Base-by-base conservation (phyloP, 2,113 vertebrate species). In the Pseudolaguvia tuberculata region DNA sequence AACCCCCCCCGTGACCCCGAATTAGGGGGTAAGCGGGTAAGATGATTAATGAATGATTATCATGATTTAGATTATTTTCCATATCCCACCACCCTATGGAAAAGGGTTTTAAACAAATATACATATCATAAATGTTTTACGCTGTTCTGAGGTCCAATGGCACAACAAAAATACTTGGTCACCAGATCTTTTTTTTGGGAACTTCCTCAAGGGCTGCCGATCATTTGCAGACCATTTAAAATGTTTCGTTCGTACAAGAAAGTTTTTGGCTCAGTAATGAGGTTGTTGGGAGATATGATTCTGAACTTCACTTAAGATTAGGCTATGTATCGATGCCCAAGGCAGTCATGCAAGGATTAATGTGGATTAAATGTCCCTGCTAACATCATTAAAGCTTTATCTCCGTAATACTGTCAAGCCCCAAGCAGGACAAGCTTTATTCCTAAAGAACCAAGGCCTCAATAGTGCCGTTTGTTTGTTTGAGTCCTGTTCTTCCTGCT, bases 331-430 rank as follows among this genome's bases (percentile, higher is more conserved):
- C 21, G 70, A 61, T 61, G 70, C 70, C 21, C 20, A 9, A 51
- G 57, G 45, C 27, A 61, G 56, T 45, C 57, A 51, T 31, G 45
- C 56, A 23, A 21, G 25, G 45, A 67, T 67, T 67, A 50, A 67
- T 67, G 63, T 67, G 45, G 63, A 67, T 67, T 67, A 67, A 67
- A 67, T 67, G 63, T 67, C 63, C 63, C 29, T 29, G 63, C 45
- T 29, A 67, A 50, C 63, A 67, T 67, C 63, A 67, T 50, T 67
- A 48, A 23, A 45, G 45, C 63, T 50, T 67, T 50, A 67, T 67
- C 63, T 67, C 23, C 1, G 23, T 50, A 67, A 50, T 67, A 50
- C 63, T 50, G 63, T 50, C 50, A 50, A 6, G 63, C 45, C 27
- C 45, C 4, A 21, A 67, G 63, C 63, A 29, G 63, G 63, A 67